phyloP scores from a whole-genome alignment of 2,888 invertebrate species.

The Nomada fucata region DNA sequence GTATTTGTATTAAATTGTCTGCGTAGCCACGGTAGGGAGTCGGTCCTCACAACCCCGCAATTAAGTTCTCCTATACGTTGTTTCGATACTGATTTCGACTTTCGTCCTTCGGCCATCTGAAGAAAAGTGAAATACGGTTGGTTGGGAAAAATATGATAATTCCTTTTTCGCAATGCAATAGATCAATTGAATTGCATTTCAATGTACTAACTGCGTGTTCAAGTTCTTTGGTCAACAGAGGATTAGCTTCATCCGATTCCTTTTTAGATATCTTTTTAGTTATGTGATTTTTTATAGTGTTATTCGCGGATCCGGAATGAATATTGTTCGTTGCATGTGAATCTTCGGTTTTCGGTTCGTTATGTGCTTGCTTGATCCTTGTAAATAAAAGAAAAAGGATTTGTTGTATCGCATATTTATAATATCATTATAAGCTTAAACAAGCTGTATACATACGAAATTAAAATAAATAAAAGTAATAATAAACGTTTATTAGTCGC shows the following conservation, averaged over 20 bases:
- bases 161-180: too few species aligned
- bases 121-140: neutral
- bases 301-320: constrained; percentile 68
- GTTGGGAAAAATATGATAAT: too few species aligned
- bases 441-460: neutral
- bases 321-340: constrained; percentile 57
- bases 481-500: neutral
- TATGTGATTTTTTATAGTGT: constrained; percentile 70
- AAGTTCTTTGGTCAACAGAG: constrained; percentile 75
- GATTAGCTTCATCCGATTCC: constrained; percentile 78
- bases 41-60: constrained; percentile 77
- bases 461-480: neutral
- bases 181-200: neutral
- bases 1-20: constrained; percentile 87
- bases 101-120: constrained; percentile 75
- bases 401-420: too few species aligned
- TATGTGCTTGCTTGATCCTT: constrained; percentile 80
- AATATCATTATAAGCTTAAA: neutral
- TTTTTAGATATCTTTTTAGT: constrained; percentile 75
- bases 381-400: constrained; percentile 5
- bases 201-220: constrained; percentile 68
- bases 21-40: constrained; percentile 84
- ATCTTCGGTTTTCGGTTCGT: constrained; percentile 65
- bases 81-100: constrained; percentile 75
- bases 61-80: constrained; percentile 73